Base-by-base conservation (phyloP, 2,797 vertebrate species). In the Sparidentex hasta region DNA sequence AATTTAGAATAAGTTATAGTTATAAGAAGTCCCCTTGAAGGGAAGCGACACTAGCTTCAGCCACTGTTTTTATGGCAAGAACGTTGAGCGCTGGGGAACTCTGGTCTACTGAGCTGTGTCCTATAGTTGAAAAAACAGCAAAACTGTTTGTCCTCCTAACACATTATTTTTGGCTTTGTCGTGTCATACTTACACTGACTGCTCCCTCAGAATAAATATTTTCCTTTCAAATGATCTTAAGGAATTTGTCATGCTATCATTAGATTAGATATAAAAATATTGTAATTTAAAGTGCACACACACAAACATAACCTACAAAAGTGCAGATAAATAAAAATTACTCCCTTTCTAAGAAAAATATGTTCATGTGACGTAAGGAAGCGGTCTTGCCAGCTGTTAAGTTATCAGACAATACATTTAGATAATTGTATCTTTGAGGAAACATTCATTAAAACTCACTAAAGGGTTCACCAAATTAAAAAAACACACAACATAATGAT, bases 351-450 rank as follows among this genome's bases (percentile, higher is more conserved):
- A 38, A 38, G 38, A 1, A 3, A n/a, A 41, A 9, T 18, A 41
- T 3, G 46, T 4, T 56, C 16, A 20, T 20, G 29, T 14, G 21
- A 20, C 2, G 11, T 47, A 64, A 50, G 23, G 38, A 11, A 43
- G 33, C 38, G 23, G 3, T n/a, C 33, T 25, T 14, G 29, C 3
- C 33, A 44, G 21, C 9, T 41, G 64, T 38, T 47, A 33, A 27
- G 5, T 57, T 48, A 47, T 69, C 25, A 63, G 9, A 8, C 48
- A 27, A 52, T 38, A 6, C 0, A n/a, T 23, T 41, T 55, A 16
- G 17, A 50, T 62, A 63, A 43, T 55, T 29, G 16, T 55, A 65
- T 56, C 27, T 56, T 14, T 59, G 16, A 47, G 16, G 48, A 63
- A 29, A 1, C 17, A 6, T 52, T 52, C 25, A 52, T 56, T 27